A percentile compares a stretch with the other conserved stretches of the same genome.
phyloP scores from a whole-genome alignment of 2,888 invertebrate genomes.

The Boloria euphrosyne region DNA sequence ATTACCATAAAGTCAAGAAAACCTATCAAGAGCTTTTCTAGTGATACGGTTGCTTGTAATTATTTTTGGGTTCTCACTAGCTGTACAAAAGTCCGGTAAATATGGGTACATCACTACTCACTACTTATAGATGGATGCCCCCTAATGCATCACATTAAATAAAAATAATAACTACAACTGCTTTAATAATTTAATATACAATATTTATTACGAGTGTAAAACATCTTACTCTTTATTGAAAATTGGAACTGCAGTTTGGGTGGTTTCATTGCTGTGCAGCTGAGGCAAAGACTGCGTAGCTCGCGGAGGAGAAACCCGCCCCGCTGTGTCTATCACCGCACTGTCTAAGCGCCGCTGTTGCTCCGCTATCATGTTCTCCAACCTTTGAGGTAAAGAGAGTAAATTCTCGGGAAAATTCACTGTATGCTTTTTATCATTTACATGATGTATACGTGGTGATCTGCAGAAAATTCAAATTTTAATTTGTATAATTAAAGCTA shows the following conservation, averaged over 20 bases:
- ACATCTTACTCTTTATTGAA: conserved; percentile 38
- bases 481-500: too few relatives aligned
- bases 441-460: conserved; percentile 50
- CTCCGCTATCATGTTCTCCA: conserved; percentile 45
- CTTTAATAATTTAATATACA: too few relatives aligned
- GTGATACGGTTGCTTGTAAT: too few relatives aligned
- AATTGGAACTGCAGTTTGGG: conserved; percentile 43
- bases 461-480: conserved; percentile 41
- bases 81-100: too few relatives aligned
- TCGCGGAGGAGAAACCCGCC: conserved; percentile 53
- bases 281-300: conserved; percentile 64
- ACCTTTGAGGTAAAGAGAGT: conserved; percentile 61
- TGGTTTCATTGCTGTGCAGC: conserved; percentile 46
- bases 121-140: too few relatives aligned
- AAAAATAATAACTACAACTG: too few relatives aligned
- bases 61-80: too few relatives aligned
- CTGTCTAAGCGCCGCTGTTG: conserved; percentile 61
- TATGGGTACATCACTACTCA: too few relatives aligned
- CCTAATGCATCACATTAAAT: too few relatives aligned
- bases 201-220: neutral
- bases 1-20: neutral
- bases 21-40: too few relatives aligned
- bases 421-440: conserved; percentile 58
- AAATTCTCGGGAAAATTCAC: conserved; percentile 66
- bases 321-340: conserved; percentile 60